Percentiles rank a stretch among this genome's conserved stretches.
Conservation (phyloP, 1,140 invertebrate species). For the Magallana gigas region DNA sequence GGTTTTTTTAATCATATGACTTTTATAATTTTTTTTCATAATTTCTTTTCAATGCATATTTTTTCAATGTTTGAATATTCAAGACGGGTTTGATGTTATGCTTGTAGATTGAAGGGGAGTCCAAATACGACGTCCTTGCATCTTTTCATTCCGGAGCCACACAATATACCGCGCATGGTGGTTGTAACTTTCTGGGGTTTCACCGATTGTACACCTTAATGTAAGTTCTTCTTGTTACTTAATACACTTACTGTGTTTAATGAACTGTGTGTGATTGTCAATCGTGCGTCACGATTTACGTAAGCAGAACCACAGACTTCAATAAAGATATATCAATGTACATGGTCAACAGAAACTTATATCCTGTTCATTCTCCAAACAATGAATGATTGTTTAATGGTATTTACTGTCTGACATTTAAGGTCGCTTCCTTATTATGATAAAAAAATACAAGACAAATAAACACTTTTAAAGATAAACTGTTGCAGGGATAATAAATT, state of each 20-base stretch:
- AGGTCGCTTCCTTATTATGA: too few relatives aligned
- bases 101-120: slow-evolving; percentile 3
- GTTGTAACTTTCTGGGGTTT: slow-evolving; percentile 71
- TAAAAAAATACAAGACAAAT: too few relatives aligned
- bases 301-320: slow-evolving; percentile 5
- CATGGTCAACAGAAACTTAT: neutral
- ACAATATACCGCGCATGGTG: slow-evolving; percentile 68
- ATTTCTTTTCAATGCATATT: neutral
- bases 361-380: too few relatives aligned
- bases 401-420: too few relatives aligned
- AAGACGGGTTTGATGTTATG: neutral
- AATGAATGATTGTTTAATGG: too few relatives aligned
- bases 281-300: slow-evolving; percentile 20
- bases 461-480: too few relatives aligned
- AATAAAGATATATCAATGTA: neutral
- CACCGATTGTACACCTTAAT: slow-evolving; percentile 70
- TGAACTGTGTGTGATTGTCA: neutral
- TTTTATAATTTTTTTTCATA: neutral
- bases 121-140: slow-evolving; percentile 66
- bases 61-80: too few relatives aligned
- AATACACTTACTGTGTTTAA: neutral
- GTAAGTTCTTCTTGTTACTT: slow-evolving; percentile 60
- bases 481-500: too few relatives aligned
- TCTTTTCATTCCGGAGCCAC: slow-evolving; percentile 66
- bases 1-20: neutral